These are phyloP conservation scores for Galeopsomyia nigrocyanea DNA, from an alignment of 2,888 invertebrate species.

Conservation along the genomic window DNA sequence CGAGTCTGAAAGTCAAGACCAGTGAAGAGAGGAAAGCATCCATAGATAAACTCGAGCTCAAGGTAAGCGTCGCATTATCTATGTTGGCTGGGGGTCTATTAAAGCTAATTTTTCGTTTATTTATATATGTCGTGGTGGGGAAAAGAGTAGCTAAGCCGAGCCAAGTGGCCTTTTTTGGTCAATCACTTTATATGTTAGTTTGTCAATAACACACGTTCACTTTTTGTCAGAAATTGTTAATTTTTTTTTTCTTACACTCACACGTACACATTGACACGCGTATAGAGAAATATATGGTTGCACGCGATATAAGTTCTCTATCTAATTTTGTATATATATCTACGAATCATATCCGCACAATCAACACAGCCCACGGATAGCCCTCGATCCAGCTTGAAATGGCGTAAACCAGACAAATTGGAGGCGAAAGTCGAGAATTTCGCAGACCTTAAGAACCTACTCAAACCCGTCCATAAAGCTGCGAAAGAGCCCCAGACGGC, in stretches of 20 bases:
- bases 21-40: conserved; percentile 62
- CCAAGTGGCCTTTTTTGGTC: conserved; percentile 29
- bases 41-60: conserved; percentile 67
- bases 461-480: conserved; percentile 72
- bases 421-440: conserved; percentile 73
- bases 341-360: conserved; percentile 38
- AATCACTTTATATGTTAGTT: conserved; percentile 17
- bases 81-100: not conserved
- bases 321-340: not conserved
- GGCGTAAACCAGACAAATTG: conserved; percentile 54
- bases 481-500: conserved; percentile 58
- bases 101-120: conserved; percentile 33
- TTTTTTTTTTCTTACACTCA: not conserved
- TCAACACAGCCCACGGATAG: conserved; percentile 58
- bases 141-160: conserved; percentile 16
- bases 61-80: conserved; percentile 60
- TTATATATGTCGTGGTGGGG: conserved; percentile 6
- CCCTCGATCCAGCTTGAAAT: conserved; percentile 40
- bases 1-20: conserved; percentile 38
- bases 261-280: conserved; percentile 19
- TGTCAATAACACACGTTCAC: too few species aligned
- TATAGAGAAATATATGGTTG: conserved; percentile 17
- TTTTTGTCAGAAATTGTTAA: too few species aligned
- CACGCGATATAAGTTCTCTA: not conserved
- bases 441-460: conserved; percentile 70